Evolutionary conservation across 2,113 vertebrate genomes (phyloP).

Genomic region (Eleginops maclovinus): DNA sequence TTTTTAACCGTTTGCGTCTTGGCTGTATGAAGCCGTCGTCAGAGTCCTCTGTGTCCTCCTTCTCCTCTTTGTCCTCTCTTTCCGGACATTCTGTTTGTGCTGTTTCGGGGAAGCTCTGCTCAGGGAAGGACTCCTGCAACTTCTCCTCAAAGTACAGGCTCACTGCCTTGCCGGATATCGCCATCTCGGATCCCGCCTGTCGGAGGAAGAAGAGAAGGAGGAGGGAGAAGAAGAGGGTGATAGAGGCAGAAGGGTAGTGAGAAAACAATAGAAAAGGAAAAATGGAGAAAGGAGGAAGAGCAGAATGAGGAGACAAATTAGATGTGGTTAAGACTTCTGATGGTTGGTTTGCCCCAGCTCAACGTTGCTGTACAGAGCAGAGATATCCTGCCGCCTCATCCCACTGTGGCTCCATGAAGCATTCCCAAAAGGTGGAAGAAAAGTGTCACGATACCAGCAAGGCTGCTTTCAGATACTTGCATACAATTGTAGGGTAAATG

Average conservation of each 20-base stretch:
- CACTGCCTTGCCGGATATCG: slow-evolving; percentile 95
- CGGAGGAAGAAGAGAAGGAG: slow-evolving; percentile 20
- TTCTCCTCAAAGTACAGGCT: slow-evolving; percentile 96
- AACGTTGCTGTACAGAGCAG: slow-evolving; percentile 88
- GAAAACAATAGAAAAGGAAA: slow-evolving; percentile 45
- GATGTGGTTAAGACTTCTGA: slow-evolving; percentile 76
- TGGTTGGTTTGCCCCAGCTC: slow-evolving; percentile 79
- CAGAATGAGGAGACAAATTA: slow-evolving; percentile 78
- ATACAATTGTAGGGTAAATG: neutral
- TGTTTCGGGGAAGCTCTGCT: slow-evolving; percentile 92
- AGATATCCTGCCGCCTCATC: slow-evolving; percentile 57
- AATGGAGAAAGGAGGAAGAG: slow-evolving; percentile 57
- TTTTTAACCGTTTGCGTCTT: slow-evolving; percentile 97
- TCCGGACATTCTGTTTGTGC: slow-evolving; percentile 87
- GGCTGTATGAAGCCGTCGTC: slow-evolving; percentile 97
- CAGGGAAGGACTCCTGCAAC: slow-evolving; percentile 93
- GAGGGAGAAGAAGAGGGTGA: slow-evolving; percentile 38
- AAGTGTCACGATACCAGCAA: neutral
- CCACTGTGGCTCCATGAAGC: slow-evolving; percentile 75
- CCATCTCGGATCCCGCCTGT: slow-evolving; percentile 98
- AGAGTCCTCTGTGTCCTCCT: slow-evolving; percentile 92
- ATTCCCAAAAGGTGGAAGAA: slow-evolving; percentile 26
- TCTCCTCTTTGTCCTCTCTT: slow-evolving; percentile 87
- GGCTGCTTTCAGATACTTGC: neutral
- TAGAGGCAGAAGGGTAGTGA: slow-evolving; percentile 44